phyloP scores from a whole-genome alignment of 2,888 invertebrate species.

The Heliconius sara region DNA sequence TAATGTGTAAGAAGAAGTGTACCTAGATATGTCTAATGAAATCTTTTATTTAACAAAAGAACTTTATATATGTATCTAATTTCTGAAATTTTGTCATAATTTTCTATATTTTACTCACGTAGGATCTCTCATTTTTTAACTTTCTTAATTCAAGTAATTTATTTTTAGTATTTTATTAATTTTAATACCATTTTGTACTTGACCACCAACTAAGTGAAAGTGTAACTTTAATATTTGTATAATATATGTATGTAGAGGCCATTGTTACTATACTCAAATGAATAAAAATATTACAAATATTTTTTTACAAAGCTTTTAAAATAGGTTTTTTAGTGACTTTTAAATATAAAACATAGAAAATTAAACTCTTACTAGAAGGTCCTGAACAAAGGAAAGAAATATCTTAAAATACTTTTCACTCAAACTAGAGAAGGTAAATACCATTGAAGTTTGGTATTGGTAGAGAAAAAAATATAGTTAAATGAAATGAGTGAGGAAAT shows the following conservation, averaged over 20 bases:
- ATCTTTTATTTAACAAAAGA: neutral
- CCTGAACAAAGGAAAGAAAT: no score
- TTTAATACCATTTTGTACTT: neutral
- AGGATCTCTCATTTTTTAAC: neutral
- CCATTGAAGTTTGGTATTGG: no score
- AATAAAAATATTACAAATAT: neutral
- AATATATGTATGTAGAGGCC: constrained; percentile 42
- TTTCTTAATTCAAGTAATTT: neutral
- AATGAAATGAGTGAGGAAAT: no score
- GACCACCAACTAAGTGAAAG: constrained; percentile 69
- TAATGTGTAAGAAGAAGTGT: neutral
- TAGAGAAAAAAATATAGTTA: no score
- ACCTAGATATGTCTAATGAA: neutral
- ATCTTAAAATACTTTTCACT: no score
- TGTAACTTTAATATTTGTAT: constrained; percentile 64
- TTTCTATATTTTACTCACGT: neutral
- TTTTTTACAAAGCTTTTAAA: no score
- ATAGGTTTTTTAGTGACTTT: neutral
- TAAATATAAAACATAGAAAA: neutral
- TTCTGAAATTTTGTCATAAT: neutral
- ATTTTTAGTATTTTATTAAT: neutral
- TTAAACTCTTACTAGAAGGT: no score
- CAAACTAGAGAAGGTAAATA: no score
- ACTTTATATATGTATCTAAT: no score
- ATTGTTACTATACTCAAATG: neutral